These are phyloP conservation scores for Cinclus cinclus DNA, from an alignment of 2,113 vertebrate species.

Conservation along the genomic window DNA sequence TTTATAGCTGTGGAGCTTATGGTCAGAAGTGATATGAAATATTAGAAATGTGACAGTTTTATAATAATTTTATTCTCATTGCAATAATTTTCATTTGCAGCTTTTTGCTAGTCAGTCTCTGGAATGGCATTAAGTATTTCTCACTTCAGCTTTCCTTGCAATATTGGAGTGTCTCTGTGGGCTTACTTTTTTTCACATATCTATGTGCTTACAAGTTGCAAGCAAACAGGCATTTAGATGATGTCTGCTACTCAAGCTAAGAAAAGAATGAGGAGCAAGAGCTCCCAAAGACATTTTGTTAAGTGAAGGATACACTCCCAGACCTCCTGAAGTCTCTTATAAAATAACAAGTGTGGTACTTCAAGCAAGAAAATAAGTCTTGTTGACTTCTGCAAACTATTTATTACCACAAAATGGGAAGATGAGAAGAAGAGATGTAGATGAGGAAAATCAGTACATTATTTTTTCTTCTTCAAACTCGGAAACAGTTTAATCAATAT, in stretches of 20 bases:
- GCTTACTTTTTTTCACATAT: slow-evolving; percentile 43
- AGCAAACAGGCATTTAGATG: slow-evolving; percentile 29
- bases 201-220: neutral
- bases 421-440: neutral
- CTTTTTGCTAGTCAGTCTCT: slow-evolving; percentile 63
- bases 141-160: slow-evolving; percentile 41
- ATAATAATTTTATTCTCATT: slow-evolving; percentile 78
- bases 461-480: neutral
- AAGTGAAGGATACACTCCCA: neutral
- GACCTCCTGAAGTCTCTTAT: neutral
- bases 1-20: slow-evolving; percentile 76
- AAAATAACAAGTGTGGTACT: neutral
- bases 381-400: slow-evolving; percentile 21
- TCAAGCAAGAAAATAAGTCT: neutral
- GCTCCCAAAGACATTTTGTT: neutral
- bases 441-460: neutral
- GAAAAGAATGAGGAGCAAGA: slow-evolving; percentile 17
- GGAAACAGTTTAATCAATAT: neutral
- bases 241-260: neutral
- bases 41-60: slow-evolving; percentile 76
- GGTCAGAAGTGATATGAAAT: slow-evolving; percentile 77
- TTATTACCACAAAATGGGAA: neutral
- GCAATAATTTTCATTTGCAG: slow-evolving; percentile 72
- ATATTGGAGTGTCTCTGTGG: slow-evolving; percentile 11
- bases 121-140: slow-evolving; percentile 59